Conservation (phyloP, 1,140 invertebrate species). For the Sipha flava region DNA sequence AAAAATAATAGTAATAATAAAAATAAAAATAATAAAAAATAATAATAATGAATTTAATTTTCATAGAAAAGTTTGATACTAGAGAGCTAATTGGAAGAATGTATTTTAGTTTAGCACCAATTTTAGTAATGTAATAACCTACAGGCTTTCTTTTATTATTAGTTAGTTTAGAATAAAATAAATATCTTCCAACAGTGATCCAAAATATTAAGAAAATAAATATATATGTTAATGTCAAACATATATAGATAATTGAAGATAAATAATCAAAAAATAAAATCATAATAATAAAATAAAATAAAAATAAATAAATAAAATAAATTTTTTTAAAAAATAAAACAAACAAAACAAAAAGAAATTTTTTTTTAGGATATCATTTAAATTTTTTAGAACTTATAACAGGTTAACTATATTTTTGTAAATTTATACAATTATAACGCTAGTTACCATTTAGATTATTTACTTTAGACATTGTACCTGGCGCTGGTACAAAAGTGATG, state of each 20-base stretch:
- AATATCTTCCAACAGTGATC: background rate
- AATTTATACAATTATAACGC: background rate
- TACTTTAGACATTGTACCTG: conserved; percentile 10
- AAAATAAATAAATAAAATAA: too few species aligned
- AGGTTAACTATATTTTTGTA: too few species aligned
- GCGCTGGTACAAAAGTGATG: background rate
- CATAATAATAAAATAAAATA: background rate
- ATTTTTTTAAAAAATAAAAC: too few species aligned
- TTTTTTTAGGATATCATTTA: too few species aligned
- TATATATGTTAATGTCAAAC: background rate
- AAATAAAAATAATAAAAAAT: background rate
- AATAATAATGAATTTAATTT: background rate
- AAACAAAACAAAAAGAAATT: too few species aligned
- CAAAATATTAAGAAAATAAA: background rate
- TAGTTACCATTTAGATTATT: conserved; percentile 20
- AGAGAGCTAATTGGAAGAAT: conserved; percentile 6
- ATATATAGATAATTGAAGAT: background rate
- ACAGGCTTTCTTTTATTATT: background rate
- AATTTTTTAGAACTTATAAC: too few species aligned
- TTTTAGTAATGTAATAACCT: background rate
- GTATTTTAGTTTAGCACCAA: background rate
- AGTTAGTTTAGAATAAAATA: background rate
- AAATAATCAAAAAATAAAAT: background rate
- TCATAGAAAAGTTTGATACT: background rate
- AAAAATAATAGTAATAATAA: background rate